Evolutionary conservation across 2,888 invertebrate species (phyloP).

Genomic region (Meta bourneti): DNA sequence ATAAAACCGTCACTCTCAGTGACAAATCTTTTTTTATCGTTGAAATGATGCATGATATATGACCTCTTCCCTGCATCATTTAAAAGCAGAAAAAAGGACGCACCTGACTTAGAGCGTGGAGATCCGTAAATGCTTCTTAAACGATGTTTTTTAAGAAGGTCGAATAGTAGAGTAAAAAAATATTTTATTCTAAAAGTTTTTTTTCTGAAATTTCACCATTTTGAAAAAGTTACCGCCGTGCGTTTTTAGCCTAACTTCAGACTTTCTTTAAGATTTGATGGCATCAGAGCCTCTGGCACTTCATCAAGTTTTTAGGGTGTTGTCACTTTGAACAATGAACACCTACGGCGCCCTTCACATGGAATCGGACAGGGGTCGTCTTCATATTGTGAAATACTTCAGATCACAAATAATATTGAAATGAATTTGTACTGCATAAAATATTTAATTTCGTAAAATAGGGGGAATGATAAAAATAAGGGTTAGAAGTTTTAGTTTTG

Average conservation of each 20-base stretch:
- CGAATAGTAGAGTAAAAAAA: constrained; percentile 7
- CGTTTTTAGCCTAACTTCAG: constrained; percentile 25
- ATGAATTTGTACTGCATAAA: no score
- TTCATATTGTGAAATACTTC: not conserved
- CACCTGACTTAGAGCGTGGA: constrained; percentile 24
- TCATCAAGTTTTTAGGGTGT: constrained; percentile 66
- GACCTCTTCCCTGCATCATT: constrained; percentile 31
- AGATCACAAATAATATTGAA: no score
- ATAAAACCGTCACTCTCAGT: constrained; percentile 40
- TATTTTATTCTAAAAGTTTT: constrained; percentile 25
- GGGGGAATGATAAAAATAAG: no score
- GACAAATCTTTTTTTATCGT: constrained; percentile 45
- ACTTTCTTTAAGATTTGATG: constrained; percentile 42
- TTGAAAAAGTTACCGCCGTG: constrained; percentile 18
- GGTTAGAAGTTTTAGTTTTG: no score
- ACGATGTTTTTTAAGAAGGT: constrained; percentile 41
- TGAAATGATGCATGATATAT: constrained; percentile 43
- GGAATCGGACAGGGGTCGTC: constrained; percentile 17
- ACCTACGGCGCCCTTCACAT: constrained; percentile 48
- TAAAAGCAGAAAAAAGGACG: constrained; percentile 7
- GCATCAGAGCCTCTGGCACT: constrained; percentile 57
- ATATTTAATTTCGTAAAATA: no score
- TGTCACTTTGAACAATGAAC: constrained; percentile 65
- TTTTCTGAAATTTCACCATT: not conserved
- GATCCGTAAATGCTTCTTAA: constrained; percentile 39